Conservation (phyloP, 2,888 invertebrate genomes). For the Lypha dubia region DNA sequence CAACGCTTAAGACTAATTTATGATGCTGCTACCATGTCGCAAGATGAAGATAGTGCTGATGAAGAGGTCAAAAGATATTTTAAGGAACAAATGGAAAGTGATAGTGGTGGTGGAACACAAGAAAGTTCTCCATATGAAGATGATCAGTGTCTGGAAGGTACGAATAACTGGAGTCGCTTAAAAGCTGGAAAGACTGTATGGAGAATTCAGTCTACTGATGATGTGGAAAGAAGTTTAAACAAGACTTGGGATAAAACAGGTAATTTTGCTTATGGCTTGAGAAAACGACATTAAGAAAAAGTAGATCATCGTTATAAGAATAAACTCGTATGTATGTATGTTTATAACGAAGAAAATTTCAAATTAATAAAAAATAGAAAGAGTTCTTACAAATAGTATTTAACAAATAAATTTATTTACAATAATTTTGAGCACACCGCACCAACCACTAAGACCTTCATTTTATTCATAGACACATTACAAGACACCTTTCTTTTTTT, state of each 20-base stretch:
- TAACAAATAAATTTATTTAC: not conserved
- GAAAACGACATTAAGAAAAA: slow-evolving; percentile 26
- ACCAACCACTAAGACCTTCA: not conserved
- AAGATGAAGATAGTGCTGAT: slow-evolving; percentile 85
- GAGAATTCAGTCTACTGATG: slow-evolving; percentile 78
- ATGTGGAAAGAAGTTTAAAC: slow-evolving; percentile 29
- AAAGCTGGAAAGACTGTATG: slow-evolving; percentile 83
- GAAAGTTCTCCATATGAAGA: slow-evolving; percentile 80
- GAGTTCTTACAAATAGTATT: not conserved
- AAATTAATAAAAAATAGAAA: not conserved
- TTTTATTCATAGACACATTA: not conserved
- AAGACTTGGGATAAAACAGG: slow-evolving; percentile 75
- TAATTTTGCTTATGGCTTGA: slow-evolving; percentile 69
- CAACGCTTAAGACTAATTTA: slow-evolving; percentile 81
- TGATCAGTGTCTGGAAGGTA: slow-evolving; percentile 76
- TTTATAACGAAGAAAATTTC: not conserved
- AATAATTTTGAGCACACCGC: not conserved
- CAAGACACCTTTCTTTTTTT: too few relatives aligned
- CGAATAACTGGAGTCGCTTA: slow-evolving; percentile 86
- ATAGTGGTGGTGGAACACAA: slow-evolving; percentile 80
- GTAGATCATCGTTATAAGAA: slow-evolving; percentile 71
- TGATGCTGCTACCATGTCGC: slow-evolving; percentile 82
- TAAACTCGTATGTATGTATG: not conserved
- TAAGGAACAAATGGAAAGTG: slow-evolving; percentile 79
- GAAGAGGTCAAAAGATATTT: slow-evolving; percentile 86